phyloP scores from a whole-genome alignment of 2,888 invertebrate genomes.

The Phyllotreta striolata region DNA sequence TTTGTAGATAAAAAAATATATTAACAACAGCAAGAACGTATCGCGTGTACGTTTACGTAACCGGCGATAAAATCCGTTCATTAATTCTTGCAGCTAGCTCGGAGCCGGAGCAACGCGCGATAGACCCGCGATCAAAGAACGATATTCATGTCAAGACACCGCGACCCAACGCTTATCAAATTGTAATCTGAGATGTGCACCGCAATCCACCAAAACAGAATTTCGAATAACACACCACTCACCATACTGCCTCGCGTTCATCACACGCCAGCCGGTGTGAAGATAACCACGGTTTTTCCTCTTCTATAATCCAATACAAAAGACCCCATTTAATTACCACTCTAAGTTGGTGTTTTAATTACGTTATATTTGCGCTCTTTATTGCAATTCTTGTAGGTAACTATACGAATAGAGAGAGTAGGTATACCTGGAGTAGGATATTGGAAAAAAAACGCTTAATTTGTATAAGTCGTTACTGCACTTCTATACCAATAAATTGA shows the following conservation, averaged over 20 bases:
- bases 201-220: conserved; percentile 31
- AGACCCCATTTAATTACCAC: too few relatives aligned
- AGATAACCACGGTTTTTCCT: neutral
- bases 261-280: conserved; percentile 9
- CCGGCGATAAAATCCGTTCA: conserved; percentile 51
- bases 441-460: too few relatives aligned
- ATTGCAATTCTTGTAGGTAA: too few relatives aligned
- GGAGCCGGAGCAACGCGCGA: conserved; percentile 44
- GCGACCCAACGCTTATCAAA: conserved; percentile 35
- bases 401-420: too few relatives aligned
- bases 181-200: conserved; percentile 42
- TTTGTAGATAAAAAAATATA: too few relatives aligned
- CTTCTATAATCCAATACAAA: neutral
- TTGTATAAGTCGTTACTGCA: too few relatives aligned
- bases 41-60: too few relatives aligned
- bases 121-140: conserved; percentile 54
- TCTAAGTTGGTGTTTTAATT: too few relatives aligned
- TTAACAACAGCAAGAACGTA: too few relatives aligned
- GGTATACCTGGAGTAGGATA: too few relatives aligned
- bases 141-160: conserved; percentile 54
- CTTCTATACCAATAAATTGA: too few relatives aligned
- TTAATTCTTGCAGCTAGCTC: conserved; percentile 47
- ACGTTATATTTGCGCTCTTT: neutral
- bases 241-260: neutral
- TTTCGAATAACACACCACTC: conserved; percentile 10